Base-by-base conservation (phyloP, 2,888 invertebrate genomes). In the Drosophila setosimentum region DNA sequence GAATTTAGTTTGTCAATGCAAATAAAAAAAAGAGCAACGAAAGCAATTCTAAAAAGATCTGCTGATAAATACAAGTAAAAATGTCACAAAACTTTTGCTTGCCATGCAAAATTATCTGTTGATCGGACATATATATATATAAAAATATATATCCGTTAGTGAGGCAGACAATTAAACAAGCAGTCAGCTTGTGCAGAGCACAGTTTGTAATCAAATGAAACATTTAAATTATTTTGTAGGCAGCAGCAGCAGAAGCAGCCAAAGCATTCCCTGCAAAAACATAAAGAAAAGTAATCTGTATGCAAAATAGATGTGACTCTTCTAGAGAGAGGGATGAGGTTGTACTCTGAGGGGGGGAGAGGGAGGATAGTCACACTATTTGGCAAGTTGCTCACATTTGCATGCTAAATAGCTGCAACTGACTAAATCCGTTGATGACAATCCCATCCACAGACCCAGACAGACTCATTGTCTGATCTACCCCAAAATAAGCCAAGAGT, bases 201-300 rank as follows among this genome's bases (percentile, higher is more conserved):
- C 73, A 82, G 73, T 82, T 80, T 69, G 70, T 85, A 89, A 87
- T 89, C 85, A 83, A 87, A 87, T 87, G 89, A 83, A 85, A 89
- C 89, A 89, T 87, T 87, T 89, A 87, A 87, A 89, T 87, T 87
- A 89, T 87, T 87, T 87, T 73, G 76, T 76, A 71, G 86, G 80
- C 82, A 76, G 73, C 62, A 57, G 60, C 59, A 33, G 29, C 27
- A 53, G 33, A 8, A 33, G 33, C 24, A 54, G 53, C 53, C 11
- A 24, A 16, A 21, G 32, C 32, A 16, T 21, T 11, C 13, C 13
- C 11, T 62, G 57, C 51, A 66, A 85, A 82, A 85, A 83, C 85
- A 88, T 86, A 86, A 86, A 89, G 87, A 87, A 87, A 87, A 85
- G 87, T 89, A 85, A 87, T 87, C 89, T 87, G 87, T 89, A 87